Evolutionary conservation across 2,888 invertebrate species (phyloP).

Genomic region (Erebia aethiops): DNA sequence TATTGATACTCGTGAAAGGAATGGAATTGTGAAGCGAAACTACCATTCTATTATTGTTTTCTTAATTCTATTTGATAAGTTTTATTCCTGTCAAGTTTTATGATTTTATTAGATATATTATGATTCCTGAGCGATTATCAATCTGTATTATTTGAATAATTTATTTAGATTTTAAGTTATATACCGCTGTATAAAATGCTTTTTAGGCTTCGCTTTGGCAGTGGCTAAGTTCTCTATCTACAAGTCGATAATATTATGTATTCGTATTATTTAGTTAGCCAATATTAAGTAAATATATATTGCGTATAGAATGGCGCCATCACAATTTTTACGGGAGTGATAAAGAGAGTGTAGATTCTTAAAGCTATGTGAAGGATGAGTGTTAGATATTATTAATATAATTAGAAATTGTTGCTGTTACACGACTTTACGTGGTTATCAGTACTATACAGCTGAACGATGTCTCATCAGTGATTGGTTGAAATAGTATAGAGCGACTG

Average conservation of each 20-base stretch:
- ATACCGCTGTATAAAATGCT: conserved; percentile 73
- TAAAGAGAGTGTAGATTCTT: conserved; percentile 58
- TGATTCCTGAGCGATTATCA: conserved; percentile 46
- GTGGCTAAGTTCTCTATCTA: conserved; percentile 63
- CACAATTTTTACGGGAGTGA: conserved; percentile 70
- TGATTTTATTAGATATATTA: conserved; percentile 32
- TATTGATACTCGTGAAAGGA: conserved; percentile 28
- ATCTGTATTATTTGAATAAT: conserved; percentile 65
- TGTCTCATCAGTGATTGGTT: conserved; percentile 50
- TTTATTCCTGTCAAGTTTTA: conserved; percentile 37
- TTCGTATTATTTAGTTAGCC: conserved; percentile 75
- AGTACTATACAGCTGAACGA: conserved; percentile 55
- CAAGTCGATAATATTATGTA: conserved; percentile 67
- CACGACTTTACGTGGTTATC: conserved; percentile 59
- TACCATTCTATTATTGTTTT: conserved; percentile 27
- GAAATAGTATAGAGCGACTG: conserved; percentile 69
- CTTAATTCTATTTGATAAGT: conserved; percentile 31
- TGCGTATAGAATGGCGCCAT: conserved; percentile 67
- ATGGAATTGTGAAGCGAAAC: conserved; percentile 23
- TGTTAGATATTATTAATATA: conserved; percentile 70
- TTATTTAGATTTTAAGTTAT: conserved; percentile 69
- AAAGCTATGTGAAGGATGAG: conserved; percentile 64
- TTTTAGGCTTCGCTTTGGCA: conserved; percentile 72
- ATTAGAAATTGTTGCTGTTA: conserved; percentile 73
- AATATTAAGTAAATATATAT: conserved; percentile 62